These are phyloP conservation scores for Holothuria glaberrima DNA, from an alignment of 35 echinoderm and acorn worm species.

Conservation along the genomic window DNA sequence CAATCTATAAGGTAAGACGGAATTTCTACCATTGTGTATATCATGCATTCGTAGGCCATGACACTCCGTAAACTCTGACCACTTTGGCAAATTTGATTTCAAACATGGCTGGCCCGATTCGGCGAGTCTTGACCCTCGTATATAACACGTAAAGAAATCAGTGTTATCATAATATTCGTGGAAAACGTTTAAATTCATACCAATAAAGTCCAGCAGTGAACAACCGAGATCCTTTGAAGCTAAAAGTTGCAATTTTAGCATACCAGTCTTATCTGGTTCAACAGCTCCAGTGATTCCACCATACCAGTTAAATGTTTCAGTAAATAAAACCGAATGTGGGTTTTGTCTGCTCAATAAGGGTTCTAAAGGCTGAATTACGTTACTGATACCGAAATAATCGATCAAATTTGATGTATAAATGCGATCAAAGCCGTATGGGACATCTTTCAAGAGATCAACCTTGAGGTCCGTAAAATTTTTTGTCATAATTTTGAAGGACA, in stretches of 20 bases:
- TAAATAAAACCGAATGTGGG: not conserved
- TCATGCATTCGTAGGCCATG: conserved; percentile 35
- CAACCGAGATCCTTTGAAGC: not conserved
- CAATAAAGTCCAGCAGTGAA: not conserved
- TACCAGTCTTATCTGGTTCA: not conserved
- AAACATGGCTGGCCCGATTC: no score
- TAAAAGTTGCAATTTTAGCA: not conserved
- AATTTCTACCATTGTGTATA: conserved; percentile 23
- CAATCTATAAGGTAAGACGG: conserved; percentile 28
- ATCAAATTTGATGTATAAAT: conserved; percentile 30
- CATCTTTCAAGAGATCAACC: not conserved
- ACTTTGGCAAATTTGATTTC: conserved; percentile 22
- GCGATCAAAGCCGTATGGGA: not conserved
- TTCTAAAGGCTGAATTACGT: not conserved
- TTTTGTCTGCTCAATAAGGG: not conserved
- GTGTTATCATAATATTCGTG: conserved; percentile 50
- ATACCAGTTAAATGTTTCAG: conserved; percentile 14
- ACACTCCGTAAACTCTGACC: not conserved
- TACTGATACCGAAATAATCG: not conserved
- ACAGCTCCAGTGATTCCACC: not conserved
- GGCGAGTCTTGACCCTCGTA: not conserved
- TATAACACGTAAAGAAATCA: conserved; percentile 15
- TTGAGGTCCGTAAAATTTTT: not conserved
- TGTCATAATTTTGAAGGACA: not conserved
- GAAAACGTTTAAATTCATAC: not conserved